Percentiles rank a stretch among this genome's conserved stretches.
Conservation (phyloP, 2,888 invertebrate genomes). For the Agrotis ipsilon region DNA sequence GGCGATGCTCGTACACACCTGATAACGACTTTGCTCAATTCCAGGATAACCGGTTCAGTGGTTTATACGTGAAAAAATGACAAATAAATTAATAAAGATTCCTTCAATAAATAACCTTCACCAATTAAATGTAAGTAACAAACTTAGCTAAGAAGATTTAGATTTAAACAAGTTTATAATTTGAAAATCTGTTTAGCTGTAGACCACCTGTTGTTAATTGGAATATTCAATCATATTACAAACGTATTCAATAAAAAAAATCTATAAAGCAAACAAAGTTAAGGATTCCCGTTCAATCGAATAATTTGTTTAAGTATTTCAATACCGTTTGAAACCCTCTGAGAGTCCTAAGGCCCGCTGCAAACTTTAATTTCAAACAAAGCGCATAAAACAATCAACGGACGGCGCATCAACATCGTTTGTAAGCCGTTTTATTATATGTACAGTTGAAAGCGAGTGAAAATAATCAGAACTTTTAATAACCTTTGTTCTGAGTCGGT, state of each 20-base stretch:
- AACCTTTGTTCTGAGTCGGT: slow-evolving; percentile 56
- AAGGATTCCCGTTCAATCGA: slow-evolving; percentile 12
- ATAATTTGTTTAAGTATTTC: slow-evolving; percentile 29
- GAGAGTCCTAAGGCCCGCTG: slow-evolving; percentile 19
- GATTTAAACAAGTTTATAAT: not conserved
- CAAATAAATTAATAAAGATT: no score
- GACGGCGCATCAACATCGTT: slow-evolving; percentile 51
- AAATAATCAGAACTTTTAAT: slow-evolving; percentile 66
- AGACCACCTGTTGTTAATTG: slow-evolving; percentile 3
- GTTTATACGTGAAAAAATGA: no score
- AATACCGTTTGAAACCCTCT: slow-evolving; percentile 17
- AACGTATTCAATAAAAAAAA: slow-evolving; percentile 6
- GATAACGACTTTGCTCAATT: no score
- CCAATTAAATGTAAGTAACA: not conserved
- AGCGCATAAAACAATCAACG: slow-evolving; percentile 56
- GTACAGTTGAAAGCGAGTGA: slow-evolving; percentile 49
- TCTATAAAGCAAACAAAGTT: not conserved
- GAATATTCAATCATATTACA: not conserved
- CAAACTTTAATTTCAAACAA: slow-evolving; percentile 46
- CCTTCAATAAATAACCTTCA: no score
- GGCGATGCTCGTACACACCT: no score
- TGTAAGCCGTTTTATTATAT: slow-evolving; percentile 57
- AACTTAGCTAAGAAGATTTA: not conserved
- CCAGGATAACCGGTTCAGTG: no score
- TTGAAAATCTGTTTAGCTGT: not conserved